These are phyloP conservation scores for Anoplius nigerrimus DNA, from an alignment of 2,888 invertebrate genomes.

Conservation along the genomic window DNA sequence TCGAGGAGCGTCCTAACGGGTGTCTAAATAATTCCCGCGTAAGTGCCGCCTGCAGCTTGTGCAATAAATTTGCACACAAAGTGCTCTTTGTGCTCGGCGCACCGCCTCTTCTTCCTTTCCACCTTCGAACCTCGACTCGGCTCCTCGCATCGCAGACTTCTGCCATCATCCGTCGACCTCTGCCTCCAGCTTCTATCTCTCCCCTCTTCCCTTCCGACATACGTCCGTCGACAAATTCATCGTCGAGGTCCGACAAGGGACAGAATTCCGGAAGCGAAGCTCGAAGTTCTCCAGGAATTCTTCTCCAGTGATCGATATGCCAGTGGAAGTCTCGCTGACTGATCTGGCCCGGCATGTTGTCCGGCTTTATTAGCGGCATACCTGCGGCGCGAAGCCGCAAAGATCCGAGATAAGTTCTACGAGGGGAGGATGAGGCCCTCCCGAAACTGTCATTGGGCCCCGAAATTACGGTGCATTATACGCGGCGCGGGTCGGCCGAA, in stretches of 20 bases:
- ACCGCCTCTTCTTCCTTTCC: too few relatives aligned
- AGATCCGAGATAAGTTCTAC: background rate
- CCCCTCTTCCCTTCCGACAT: slow-evolving; percentile 30
- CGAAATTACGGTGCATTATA: slow-evolving; percentile 40
- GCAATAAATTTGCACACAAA: slow-evolving; percentile 57
- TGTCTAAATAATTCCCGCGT: slow-evolving; percentile 52
- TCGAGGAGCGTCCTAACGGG: slow-evolving; percentile 45
- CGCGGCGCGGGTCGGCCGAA: too few relatives aligned
- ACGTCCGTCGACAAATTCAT: too few relatives aligned
- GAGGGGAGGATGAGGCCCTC: slow-evolving; percentile 22
- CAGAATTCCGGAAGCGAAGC: slow-evolving; percentile 10
- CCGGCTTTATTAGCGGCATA: too few relatives aligned
- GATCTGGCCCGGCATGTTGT: too few relatives aligned
- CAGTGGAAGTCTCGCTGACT: too few relatives aligned
- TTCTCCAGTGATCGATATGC: too few relatives aligned
- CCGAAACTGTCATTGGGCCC: slow-evolving; percentile 26
- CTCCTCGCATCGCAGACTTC: too few relatives aligned
- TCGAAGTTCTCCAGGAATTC: background rate
- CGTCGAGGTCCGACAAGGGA: too few relatives aligned
- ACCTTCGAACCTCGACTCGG: too few relatives aligned
- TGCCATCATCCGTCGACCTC: background rate
- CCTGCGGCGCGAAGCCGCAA: background rate
- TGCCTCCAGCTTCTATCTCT: slow-evolving; percentile 19
- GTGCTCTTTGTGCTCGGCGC: slow-evolving; percentile 48
- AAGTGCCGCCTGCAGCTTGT: slow-evolving; percentile 32